Evolutionary conservation across 1,140 invertebrate genomes (phyloP).

Genomic region (Dreissena polymorpha): DNA sequence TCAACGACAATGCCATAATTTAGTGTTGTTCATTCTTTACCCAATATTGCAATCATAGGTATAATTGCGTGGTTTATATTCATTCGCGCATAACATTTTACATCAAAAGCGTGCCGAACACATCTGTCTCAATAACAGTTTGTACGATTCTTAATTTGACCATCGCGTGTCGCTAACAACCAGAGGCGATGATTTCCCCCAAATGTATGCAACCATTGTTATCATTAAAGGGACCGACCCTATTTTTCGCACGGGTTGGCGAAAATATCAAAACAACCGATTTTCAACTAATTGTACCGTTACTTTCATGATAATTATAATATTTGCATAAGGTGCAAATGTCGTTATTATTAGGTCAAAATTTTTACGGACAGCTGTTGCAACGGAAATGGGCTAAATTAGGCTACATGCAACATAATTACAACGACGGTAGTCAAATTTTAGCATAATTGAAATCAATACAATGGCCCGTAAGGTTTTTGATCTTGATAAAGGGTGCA

Average conservation of each 20-base stretch:
- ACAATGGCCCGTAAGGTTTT: background rate
- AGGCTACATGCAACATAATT: background rate
- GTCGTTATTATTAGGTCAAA: background rate
- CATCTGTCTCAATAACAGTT: no score
- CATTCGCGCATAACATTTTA: no score
- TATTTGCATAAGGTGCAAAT: constrained; percentile 16
- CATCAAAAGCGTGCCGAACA: no score
- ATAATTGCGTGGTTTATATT: no score
- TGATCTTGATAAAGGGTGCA: background rate
- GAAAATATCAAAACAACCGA: constrained; percentile 21
- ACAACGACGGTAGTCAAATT: background rate
- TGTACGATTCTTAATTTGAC: constrained; percentile 6
- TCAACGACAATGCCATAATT: no score
- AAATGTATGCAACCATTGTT: constrained; percentile 1
- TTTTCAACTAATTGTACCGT: constrained; percentile 26
- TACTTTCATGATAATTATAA: constrained; percentile 25
- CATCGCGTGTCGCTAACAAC: constrained; percentile 32
- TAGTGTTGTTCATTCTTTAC: no score
- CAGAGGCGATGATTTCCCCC: background rate
- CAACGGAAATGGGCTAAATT: background rate
- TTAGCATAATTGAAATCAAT: background rate
- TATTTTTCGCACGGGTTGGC: constrained; percentile 12
- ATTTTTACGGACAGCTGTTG: background rate
- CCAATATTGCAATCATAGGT: no score
- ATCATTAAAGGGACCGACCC: constrained; percentile 16